Conservation (phyloP, 2,797 vertebrate genomes). For the Gorsachius magnificus region DNA sequence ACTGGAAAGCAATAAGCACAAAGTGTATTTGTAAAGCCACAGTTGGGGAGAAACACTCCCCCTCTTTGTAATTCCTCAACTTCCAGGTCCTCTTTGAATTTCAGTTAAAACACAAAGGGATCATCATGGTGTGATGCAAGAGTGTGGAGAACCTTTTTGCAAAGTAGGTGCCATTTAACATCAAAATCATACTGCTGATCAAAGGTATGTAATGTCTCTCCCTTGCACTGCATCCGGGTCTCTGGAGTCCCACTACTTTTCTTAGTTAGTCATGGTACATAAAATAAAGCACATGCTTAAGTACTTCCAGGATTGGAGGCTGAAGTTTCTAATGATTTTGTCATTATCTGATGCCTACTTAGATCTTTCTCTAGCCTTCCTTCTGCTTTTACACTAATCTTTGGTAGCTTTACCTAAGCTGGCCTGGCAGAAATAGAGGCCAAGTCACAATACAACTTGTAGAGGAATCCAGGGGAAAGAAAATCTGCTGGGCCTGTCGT, state of each 20-base stretch:
- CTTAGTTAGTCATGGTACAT: not conserved
- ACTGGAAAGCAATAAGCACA: not conserved
- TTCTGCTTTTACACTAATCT: not conserved
- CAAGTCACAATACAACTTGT: not conserved
- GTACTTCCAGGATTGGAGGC: not conserved
- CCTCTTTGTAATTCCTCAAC: not conserved
- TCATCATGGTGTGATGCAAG: not conserved
- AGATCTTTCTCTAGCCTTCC: not conserved
- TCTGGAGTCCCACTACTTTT: not conserved
- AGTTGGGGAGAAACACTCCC: accelerated
- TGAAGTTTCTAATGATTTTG: not conserved
- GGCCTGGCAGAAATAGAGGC: not conserved
- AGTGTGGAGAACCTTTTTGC: not conserved
- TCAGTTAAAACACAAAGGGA: not conserved
- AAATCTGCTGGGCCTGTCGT: not conserved
- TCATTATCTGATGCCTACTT: not conserved
- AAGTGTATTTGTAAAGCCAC: not conserved
- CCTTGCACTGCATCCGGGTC: not conserved
- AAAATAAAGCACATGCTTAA: not conserved
- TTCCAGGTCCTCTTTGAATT: not conserved
- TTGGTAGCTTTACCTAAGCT: not conserved
- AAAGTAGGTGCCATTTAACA: not conserved
- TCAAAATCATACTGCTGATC: not conserved
- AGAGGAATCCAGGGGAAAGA: not conserved
- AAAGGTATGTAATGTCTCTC: not conserved